Base-by-base conservation (phyloP, 2,888 invertebrate genomes). In the Empis stercorea region DNA sequence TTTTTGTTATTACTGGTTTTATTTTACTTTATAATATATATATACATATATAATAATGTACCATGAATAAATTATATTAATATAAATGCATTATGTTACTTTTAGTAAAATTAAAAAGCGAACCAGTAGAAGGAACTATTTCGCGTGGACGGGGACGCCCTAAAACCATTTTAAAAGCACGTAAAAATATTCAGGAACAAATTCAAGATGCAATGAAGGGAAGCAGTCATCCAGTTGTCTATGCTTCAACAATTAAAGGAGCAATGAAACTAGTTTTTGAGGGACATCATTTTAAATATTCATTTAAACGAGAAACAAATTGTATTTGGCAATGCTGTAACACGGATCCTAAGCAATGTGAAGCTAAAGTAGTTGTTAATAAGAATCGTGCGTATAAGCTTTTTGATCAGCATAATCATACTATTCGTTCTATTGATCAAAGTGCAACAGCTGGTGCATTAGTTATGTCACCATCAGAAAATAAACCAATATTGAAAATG, bases 181-280 rank as follows among this genome's bases (percentile, higher is more conserved):
- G 23, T 27, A 27, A 27, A 27, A 27, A 2, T 9, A 27, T 27
- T 27, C 34, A n/a, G 13, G n/a, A 34, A n/a, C 34, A 6, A 13
- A 34, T 34, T 13, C 13, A n/a, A n/a, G n/a, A 15, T 34, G 39
- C 5, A 43, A 30, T 11, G 30, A 32, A 34, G 7, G 34, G 34
- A 7, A 13, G n/a, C 13, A 23, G 48, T 1, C 48, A 51, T 3
- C 52, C 51, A 14, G 59, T 61, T 4, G 57, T 65, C 1, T 68
- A 65, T 48, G 64, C 62, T 2, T 66, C 67, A 4, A 63, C 67
- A 1, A 64, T 66, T 1, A 66, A 65, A 49, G 67, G 67, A 43
- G 65, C 65, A n/a, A 66, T 68, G 53, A 67, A 67, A 48, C 53
- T 67, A 20, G 48, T 64, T 3, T 62, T 57, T n/a, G 60, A 66